These are phyloP conservation scores for Masticophis lateralis DNA, from an alignment of 2,797 vertebrate species.

Conservation along the genomic window DNA sequence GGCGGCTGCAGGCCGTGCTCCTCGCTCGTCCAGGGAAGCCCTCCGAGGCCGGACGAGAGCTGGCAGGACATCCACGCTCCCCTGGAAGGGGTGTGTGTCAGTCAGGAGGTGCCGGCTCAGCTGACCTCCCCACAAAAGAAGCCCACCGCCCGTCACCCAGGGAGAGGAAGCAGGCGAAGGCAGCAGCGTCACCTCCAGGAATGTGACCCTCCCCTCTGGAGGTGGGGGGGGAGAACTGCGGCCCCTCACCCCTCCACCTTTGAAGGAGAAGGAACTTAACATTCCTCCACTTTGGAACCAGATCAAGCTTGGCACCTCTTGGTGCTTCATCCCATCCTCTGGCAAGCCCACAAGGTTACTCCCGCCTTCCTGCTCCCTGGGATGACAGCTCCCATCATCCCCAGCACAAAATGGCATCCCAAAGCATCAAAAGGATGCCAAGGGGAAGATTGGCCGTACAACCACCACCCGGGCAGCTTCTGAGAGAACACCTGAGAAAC, in stretches of 20 bases:
- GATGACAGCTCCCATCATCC: not conserved
- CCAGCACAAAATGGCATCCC: not conserved
- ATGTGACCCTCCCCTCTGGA: not conserved
- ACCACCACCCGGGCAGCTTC: no score
- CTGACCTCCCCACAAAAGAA: not conserved
- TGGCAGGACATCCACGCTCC: not conserved
- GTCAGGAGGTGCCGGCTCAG: not conserved
- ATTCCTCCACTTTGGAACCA: not conserved
- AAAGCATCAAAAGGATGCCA: not conserved
- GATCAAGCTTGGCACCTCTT: not conserved
- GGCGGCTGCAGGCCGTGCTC: no score
- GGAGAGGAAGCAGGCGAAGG: not conserved
- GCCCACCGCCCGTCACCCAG: not conserved
- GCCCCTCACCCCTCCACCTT: not conserved
- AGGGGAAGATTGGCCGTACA: not conserved
- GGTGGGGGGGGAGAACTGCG: not conserved
- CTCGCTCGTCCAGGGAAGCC: not conserved
- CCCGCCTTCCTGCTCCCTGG: not conserved
- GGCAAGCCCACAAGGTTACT: not conserved
- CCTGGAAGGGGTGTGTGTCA: not conserved
- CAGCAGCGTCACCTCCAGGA: not conserved
- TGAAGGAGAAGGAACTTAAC: not conserved
- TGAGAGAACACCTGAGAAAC: not conserved
- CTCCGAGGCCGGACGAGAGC: not conserved
- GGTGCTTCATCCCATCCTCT: not conserved